A percentile compares a stretch with the other conserved stretches of the same genome.
These are phyloP conservation scores for Nemoura dubitans DNA, from an alignment of 2,888 invertebrate species.

Conservation along the genomic window DNA sequence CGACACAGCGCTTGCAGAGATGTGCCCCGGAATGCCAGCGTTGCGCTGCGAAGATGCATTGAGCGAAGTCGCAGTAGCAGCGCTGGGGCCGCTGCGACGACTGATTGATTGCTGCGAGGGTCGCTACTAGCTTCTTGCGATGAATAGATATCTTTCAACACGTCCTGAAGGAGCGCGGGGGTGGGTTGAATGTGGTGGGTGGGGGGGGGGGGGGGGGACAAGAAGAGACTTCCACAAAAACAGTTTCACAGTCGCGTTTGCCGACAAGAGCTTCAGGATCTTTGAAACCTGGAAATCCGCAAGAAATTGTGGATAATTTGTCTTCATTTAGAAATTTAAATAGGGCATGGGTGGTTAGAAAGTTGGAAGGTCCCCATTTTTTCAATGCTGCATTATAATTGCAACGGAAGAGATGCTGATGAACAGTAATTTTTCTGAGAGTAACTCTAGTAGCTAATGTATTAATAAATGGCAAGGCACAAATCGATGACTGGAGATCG, in stretches of 20 bases:
- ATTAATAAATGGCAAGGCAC: no score
- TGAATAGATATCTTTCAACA: constrained; percentile 12
- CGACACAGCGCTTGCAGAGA: neutral
- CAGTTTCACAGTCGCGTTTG: neutral
- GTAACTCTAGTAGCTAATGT: no score
- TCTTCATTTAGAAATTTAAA: no score
- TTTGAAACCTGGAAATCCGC: neutral
- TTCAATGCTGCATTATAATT: no score
- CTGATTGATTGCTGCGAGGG: neutral
- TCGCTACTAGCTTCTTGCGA: neutral
- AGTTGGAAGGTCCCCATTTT: no score
- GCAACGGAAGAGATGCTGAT: no score
- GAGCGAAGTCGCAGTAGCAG: neutral
- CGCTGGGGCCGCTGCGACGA: neutral
- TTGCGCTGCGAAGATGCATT: neutral
- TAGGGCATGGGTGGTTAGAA: no score
- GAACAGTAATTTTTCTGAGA: no score
- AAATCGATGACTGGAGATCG: no score
- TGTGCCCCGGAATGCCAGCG: neutral
- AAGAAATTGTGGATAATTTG: no score
- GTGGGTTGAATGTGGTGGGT: neutral
- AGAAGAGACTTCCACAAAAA: neutral
- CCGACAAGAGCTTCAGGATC: neutral
- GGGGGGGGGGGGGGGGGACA: no score
- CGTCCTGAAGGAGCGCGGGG: neutral